Evolutionary conservation across 35 echinoderm and acorn worm genomes (phyloP).

Genomic region (Heliocidaris tuberculata): DNA sequence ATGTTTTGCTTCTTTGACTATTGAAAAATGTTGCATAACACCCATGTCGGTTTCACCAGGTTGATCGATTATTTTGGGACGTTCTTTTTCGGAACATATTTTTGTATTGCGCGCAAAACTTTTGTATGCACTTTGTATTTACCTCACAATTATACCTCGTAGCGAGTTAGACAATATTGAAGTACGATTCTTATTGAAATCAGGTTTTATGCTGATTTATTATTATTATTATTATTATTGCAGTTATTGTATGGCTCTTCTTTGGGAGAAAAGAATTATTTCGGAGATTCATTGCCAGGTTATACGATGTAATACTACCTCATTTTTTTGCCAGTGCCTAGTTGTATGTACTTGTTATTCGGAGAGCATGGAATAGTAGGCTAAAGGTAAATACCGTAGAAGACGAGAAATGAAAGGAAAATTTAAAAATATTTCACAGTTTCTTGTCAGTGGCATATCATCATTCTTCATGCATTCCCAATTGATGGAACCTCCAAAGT

Average conservation of each 20-base stretch:
- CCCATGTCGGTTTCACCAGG: not conserved
- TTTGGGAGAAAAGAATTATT: not conserved
- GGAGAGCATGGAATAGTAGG: not conserved
- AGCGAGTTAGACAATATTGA: not conserved
- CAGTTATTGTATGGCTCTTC: not conserved
- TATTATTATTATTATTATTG: not conserved
- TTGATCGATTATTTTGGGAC: not conserved
- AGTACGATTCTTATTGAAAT: too few species aligned
- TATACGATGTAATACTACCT: not conserved
- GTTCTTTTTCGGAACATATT: not conserved
- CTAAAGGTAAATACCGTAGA: not conserved
- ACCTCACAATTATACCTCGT: not conserved
- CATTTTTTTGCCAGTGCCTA: not conserved
- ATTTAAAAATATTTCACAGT: not conserved
- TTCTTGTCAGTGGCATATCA: not conserved
- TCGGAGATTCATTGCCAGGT: not conserved
- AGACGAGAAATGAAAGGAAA: not conserved
- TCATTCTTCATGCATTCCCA: not conserved
- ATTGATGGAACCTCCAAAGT: too few species aligned
- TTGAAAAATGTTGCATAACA: not conserved
- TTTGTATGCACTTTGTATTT: conserved; percentile 5
- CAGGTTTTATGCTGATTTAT: too few species aligned
- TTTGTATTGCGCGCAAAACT: not conserved
- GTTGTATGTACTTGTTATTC: not conserved
- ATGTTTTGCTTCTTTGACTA: too few species aligned